Base-by-base conservation (phyloP, 1,140 invertebrate species). In the Drosophila simulans region DNA sequence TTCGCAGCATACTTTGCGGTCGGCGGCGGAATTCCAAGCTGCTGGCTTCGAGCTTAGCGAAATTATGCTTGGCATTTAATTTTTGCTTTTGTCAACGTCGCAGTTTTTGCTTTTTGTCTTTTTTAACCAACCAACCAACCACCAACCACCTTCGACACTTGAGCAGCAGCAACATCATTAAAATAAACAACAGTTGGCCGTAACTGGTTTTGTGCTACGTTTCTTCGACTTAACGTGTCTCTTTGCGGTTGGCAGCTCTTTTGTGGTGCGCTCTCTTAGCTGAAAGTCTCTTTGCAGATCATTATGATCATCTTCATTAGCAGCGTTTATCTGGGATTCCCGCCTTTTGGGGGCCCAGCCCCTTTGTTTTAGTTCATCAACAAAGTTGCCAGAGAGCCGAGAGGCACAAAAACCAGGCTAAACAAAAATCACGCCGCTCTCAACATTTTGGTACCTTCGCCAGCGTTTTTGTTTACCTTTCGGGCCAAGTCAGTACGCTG, bases 391-490 rank as follows among this genome's bases (percentile, higher is more conserved):
- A 82, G 73, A 72, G 78, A 65, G 65, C 5, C 8, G 11, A 51
- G 20, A 54, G 49, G 13, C 31, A 58, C 20, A 3, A 22, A 22
- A 22, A 22, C 20, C 20, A 39, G 4, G 1, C 5, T 31, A 27
- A 11, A 10, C 35, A 59, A 22, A 15, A 11, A 27, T 17, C 11
- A 34, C 45, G 15, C n/a, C 31, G 62, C 15, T 73, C 73, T 84
- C 37, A 55, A 58, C 70, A 56, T 56, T 74, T 69, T 88, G 64
- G 75, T 78, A 86, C 83, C 83, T 83, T 88, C 73, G 79, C 57
- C 76, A 80, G 84, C 83, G 77, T 83, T 86, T 86, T 86, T 86
- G 83, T 86, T 86, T 86, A 86, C 83, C 83, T 86, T 86, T 86
- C 88, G 88, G 72, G 55, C 35, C 35, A 34, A 31, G 51, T 62